Base-by-base conservation (phyloP, 2,888 invertebrate genomes). In the Nemapogon koenigi region DNA sequence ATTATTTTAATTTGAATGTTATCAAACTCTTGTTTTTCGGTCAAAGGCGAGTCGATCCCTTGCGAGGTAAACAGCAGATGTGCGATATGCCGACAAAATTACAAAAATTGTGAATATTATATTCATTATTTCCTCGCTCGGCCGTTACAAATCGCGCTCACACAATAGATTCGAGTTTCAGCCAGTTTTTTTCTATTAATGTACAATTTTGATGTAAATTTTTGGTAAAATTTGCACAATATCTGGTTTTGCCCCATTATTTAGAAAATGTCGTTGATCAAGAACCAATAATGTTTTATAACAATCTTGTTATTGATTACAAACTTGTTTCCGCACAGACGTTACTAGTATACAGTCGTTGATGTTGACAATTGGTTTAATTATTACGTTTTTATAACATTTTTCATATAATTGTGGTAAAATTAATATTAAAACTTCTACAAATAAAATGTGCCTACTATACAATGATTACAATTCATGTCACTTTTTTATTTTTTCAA, bases 301-400 rank as follows among this genome's bases (percentile, higher is more conserved):
- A 73, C 75, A 75, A 71, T 71, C 73, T 73, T 69, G 52, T 78
- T 75, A 78, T 78, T 76, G 78, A 78, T 78, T 76, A 57, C 61
- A 70, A 75, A 75, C 78, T 71, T 51, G 78, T 78, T 78, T 73
- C 57, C 48, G 50, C 50, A 52, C 64, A 66, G 71, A 70, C 72
- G 55, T 53, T 48, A 60, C 53, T 56, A 16, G 59, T 65, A 49
- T 47, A 49, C 46, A 40, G 38, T 28, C 26, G 45, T 45, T 43
- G 40, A 43, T 37, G 47, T 41, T 49, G 42, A 43, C 51, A 46
- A 46, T 51, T 52, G 47, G 43, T 43, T 47, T 63, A 64, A 64
- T 66, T 63, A 60, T 46, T 43, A 45, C 39, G 45, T 58, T 59
- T 60, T 55, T 53, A 40, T n/a, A n/a, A n/a, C n/a, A n/a, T n/a